phyloP scores from a whole-genome alignment of 2,888 invertebrate genomes.

The Synergus laeviventris region DNA sequence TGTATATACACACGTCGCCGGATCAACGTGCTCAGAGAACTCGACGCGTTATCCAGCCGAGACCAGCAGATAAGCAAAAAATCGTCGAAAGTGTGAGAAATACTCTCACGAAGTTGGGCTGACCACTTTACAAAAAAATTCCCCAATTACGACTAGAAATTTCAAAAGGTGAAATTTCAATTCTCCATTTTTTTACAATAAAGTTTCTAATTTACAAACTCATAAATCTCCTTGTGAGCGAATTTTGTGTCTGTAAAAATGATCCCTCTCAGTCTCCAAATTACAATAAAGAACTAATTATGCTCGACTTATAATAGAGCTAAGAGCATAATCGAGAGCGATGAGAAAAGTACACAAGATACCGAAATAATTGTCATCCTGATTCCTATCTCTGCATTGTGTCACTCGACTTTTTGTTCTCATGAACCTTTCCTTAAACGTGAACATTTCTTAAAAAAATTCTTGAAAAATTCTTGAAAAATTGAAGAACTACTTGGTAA shows the following conservation, averaged over 20 bases:
- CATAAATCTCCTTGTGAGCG: background rate
- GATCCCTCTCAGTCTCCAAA: background rate
- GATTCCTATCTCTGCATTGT: slow-evolving; percentile 35
- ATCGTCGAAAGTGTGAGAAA: slow-evolving; percentile 42
- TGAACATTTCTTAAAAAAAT: background rate
- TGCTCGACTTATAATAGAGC: slow-evolving; percentile 56
- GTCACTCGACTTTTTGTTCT: slow-evolving; percentile 9
- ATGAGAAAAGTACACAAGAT: slow-evolving; percentile 36
- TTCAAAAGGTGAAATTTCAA: background rate
- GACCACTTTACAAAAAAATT: slow-evolving; percentile 9
- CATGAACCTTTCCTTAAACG: background rate
- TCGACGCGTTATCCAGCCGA: slow-evolving; percentile 21
- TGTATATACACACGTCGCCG: slow-evolving; percentile 34
- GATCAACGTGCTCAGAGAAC: slow-evolving; percentile 33
- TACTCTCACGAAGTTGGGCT: background rate
- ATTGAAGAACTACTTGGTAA: background rate
- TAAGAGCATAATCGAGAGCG: slow-evolving; percentile 27
- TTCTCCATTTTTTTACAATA: background rate
- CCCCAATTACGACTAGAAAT: background rate
- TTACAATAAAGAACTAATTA: slow-evolving; percentile 48
- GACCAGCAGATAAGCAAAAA: slow-evolving; percentile 39
- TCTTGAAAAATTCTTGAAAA: background rate
- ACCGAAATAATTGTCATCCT: slow-evolving; percentile 33
- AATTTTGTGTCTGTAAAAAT: background rate
- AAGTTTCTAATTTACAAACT: background rate